Base-by-base conservation (phyloP, 1,140 invertebrate genomes). In the Trichonephila clavipes region DNA sequence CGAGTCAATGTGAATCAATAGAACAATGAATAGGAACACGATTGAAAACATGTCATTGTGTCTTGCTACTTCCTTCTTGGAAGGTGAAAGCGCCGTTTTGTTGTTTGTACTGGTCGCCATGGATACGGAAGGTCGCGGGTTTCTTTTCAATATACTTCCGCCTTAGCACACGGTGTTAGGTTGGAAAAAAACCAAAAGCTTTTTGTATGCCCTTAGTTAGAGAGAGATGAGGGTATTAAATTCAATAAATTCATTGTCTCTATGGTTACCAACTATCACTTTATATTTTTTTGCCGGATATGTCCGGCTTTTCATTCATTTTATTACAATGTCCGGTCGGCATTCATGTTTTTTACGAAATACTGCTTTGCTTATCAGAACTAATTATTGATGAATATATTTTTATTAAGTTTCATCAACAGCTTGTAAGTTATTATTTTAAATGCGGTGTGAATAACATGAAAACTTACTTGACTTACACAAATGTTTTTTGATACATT, bases 21-120 rank as follows among this genome's bases (percentile, higher is more conserved):
- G 24, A 64, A 21, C 6, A 64, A 64, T 64, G 62, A 64, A 64
- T 64, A 64, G 62, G 61, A 72, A 72, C n/a, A 34, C 4, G 85
- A 28, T 7, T 34, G 85, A 34, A 59, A 87, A 87, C 85, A 34
- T 59, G 85, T 61, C 58, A 58, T 83, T 83, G 44, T n/a, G 40
- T 21, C 10, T 16, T 2, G 24, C 4, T 16, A 59, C 85, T 87
- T 87, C 59, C 28, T 87, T 61, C 59, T 61, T 1, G 58, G 58
- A 87, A 87, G 85, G 85, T 87, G 44, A 87, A 87, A 87, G 85
- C 59, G 16, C 59, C 34, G 10, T 40, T 64, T 34, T 61, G 85
- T 18, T 61, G 85, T 87, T 87, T 87, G 85, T 40, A 12, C 3
- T 87, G n/a, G 59, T 87, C 85, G 7, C 85, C 58, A 87, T 87